Conservation (phyloP, 2,888 invertebrate species). For the Oscheius myriophilus region DNA sequence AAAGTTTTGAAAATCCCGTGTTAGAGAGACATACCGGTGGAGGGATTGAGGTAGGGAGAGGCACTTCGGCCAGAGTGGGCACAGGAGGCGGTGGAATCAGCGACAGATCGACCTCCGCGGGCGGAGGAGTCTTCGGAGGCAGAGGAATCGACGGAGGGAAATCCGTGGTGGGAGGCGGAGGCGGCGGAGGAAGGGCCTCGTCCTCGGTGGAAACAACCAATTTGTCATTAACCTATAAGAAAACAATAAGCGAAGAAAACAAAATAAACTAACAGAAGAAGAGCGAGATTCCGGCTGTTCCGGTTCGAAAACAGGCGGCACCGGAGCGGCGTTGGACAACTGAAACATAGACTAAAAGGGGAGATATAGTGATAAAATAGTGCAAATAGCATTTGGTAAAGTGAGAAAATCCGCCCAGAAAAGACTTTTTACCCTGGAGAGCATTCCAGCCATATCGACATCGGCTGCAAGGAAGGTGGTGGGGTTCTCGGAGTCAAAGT, state of each 20-base stretch:
- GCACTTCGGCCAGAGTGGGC: not conserved
- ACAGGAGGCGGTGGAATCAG: not conserved
- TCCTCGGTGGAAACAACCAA: not conserved
- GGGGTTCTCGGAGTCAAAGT: conserved; percentile 33
- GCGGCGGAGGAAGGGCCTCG: not conserved
- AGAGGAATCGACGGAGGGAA: not conserved
- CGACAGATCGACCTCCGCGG: conserved; percentile 1
- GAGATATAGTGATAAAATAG: too few species aligned
- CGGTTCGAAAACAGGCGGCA: too few species aligned
- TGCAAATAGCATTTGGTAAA: too few species aligned
- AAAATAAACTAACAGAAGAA: too few species aligned
- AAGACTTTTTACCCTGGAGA: not conserved
- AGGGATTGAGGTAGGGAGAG: not conserved
- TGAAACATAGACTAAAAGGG: too few species aligned
- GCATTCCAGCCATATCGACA: conserved; percentile 13
- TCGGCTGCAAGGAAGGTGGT: not conserved
- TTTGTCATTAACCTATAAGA: too few species aligned
- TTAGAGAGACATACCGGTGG: not conserved
- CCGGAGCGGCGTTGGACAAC: too few species aligned
- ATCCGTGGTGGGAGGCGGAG: not conserved
- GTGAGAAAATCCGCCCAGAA: too few species aligned
- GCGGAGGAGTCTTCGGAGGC: conserved; percentile 13
- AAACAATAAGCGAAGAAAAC: too few species aligned
- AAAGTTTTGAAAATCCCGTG: too few species aligned
- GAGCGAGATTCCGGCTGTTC: too few species aligned